phyloP scores from a whole-genome alignment of 2,113 vertebrate species.

The Elanoides forficatus region DNA sequence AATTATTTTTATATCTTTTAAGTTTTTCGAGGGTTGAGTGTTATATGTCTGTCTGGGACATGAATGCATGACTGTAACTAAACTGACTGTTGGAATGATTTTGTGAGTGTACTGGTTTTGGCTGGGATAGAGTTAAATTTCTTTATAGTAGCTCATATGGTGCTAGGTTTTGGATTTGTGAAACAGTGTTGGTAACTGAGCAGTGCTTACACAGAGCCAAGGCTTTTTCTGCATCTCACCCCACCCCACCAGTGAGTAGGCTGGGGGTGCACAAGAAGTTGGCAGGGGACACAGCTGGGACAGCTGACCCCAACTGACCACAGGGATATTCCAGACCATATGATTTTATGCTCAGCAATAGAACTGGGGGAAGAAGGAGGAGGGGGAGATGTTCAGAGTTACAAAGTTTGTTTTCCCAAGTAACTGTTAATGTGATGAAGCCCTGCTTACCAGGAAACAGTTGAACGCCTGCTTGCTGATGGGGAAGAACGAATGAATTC shows the following conservation, averaged over 20 bases:
- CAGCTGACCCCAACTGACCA: neutral
- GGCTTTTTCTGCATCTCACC: accelerated
- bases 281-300: neutral
- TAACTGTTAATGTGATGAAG: too few species aligned
- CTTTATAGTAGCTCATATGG: neutral
- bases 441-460: too few species aligned
- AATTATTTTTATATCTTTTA: neutral
- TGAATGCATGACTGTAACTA: neutral
- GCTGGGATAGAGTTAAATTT: neutral
- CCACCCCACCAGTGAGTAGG: accelerated
- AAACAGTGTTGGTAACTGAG: neutral
- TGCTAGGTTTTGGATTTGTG: neutral
- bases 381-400: too few species aligned
- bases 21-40: neutral
- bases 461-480: too few species aligned
- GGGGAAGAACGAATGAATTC: too few species aligned
- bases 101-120: neutral
- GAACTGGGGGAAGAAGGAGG: too few species aligned
- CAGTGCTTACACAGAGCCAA: neutral
- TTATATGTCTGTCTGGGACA: neutral
- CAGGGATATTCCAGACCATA: too few species aligned
- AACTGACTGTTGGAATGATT: neutral
- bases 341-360: too few species aligned
- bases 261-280: neutral
- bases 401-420: too few species aligned